Evolutionary conservation across 2,888 invertebrate species (phyloP).

Genomic region (Sipha maydis): DNA sequence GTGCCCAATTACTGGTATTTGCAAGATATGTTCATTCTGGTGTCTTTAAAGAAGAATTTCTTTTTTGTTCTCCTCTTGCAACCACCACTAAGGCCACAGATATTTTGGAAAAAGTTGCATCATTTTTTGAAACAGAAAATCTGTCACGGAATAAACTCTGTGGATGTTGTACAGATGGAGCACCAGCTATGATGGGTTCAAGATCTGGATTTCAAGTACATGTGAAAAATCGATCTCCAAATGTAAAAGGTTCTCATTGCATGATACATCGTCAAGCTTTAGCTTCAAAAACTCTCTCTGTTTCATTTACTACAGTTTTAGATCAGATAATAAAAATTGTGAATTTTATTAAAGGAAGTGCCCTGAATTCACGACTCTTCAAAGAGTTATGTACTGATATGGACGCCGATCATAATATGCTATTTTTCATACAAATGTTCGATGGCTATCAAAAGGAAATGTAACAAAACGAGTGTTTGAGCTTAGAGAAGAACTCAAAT

Average conservation of each 20-base stretch:
- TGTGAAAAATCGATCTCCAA: conserved; percentile 50
- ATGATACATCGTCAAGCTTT: conserved; percentile 16
- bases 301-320: too few relatives aligned
- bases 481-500: too few relatives aligned
- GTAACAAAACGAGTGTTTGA: too few relatives aligned
- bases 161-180: conserved; percentile 58
- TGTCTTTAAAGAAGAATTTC: conserved; percentile 39
- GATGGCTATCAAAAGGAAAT: too few relatives aligned
- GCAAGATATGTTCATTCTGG: conserved; percentile 20
- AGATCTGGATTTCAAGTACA: conserved; percentile 53
- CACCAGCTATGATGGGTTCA: conserved; percentile 60
- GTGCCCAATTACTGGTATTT: conserved; percentile 27
- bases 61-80: background rate
- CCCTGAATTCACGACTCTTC: too few relatives aligned
- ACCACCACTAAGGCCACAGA: conserved; percentile 31
- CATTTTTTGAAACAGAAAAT: conserved; percentile 44
- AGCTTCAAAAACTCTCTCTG: too few relatives aligned
- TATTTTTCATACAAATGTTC: too few relatives aligned
- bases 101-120: background rate
- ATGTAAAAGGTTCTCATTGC: conserved; percentile 43
- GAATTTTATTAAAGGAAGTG: too few relatives aligned
- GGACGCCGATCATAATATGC: too few relatives aligned
- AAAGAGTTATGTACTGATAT: too few relatives aligned
- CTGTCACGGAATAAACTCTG: conserved; percentile 42
- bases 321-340: too few relatives aligned